phyloP scores from a whole-genome alignment of 2,113 vertebrate species.

The Psettodes erumei region DNA sequence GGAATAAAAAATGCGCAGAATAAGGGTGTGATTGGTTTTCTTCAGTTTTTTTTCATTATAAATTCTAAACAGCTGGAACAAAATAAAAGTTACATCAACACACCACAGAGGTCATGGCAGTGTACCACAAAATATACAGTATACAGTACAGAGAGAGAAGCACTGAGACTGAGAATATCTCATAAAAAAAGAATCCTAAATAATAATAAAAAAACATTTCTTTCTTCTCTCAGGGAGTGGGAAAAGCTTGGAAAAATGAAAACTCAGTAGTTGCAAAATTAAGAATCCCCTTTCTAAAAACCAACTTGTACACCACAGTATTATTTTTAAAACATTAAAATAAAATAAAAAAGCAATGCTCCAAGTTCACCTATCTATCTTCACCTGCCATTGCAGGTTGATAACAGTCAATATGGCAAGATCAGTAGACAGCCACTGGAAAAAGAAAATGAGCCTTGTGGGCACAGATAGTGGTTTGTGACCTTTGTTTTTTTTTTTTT shows the following conservation, averaged over 20 bases:
- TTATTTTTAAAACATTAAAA: constrained; percentile 58
- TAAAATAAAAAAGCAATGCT: constrained; percentile 36
- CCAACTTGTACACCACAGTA: constrained; percentile 62
- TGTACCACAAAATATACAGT: constrained; percentile 85
- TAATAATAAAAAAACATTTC: constrained; percentile 39
- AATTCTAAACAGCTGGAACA: constrained; percentile 82
- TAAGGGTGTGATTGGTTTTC: constrained; percentile 53
- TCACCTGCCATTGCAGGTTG: constrained; percentile 56
- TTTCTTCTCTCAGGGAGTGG: constrained; percentile 59
- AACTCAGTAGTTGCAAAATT: constrained; percentile 83
- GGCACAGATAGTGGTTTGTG: constrained; percentile 64
- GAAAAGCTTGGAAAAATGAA: constrained; percentile 61
- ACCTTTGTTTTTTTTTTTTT: constrained; percentile 28
- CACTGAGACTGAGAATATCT: constrained; percentile 69
- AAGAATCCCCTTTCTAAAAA: constrained; percentile 62
- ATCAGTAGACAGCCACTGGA: constrained; percentile 62
- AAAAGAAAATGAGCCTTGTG: constrained; percentile 41
- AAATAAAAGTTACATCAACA: constrained; percentile 79
- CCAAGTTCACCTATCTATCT: constrained; percentile 54
- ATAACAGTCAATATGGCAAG: constrained; percentile 73
- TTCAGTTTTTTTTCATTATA: constrained; percentile 72
- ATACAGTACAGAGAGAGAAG: constrained; percentile 71
- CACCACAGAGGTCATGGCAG: constrained; percentile 81
- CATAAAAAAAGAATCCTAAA: constrained; percentile 59
- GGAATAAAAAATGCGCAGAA: constrained; percentile 66